Conservation (phyloP, 2,113 vertebrate species). For the Nanorana parkeri region DNA sequence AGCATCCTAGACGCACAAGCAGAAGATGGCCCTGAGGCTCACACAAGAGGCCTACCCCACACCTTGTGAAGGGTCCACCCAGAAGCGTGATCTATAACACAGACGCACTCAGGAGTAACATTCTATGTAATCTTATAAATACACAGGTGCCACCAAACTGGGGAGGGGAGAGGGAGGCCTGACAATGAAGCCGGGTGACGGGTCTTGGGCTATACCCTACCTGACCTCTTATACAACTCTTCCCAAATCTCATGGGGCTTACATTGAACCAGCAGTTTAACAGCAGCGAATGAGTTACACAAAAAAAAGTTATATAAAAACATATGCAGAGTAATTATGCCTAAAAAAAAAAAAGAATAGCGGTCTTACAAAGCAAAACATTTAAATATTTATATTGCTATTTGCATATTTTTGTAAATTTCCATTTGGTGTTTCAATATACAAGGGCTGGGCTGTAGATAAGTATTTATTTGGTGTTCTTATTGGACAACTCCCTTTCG, state of each 20-base stretch:
- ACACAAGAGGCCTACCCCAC: neutral
- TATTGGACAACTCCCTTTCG: neutral
- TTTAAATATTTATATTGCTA: conserved; percentile 4
- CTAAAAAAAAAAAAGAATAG: conserved; percentile 14
- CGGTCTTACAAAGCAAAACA: conserved; percentile 5
- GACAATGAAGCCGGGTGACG: neutral
- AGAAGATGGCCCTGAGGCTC: neutral
- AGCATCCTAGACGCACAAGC: neutral
- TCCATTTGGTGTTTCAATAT: neutral
- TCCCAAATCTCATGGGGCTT: neutral
- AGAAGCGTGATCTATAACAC: conserved; percentile 16
- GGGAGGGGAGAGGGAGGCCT: neutral
- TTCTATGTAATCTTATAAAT: conserved; percentile 9
- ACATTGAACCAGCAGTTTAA: conserved; percentile 21
- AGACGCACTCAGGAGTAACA: conserved; percentile 32
- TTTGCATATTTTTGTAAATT: conserved; percentile 15
- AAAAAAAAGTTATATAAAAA: neutral
- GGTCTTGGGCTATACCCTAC: neutral
- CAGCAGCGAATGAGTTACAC: conserved; percentile 5
- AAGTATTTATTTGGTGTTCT: neutral
- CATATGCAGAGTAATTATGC: conserved; percentile 17
- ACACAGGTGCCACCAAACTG: neutral
- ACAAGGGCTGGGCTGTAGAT: conserved; percentile 3
- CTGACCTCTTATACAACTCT: neutral
- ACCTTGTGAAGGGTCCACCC: neutral